A percentile compares a stretch with the other conserved stretches of the same genome.
Evolutionary conservation across 2,113 vertebrate genomes (phyloP).

Genomic region (Mus spicilegus): DNA sequence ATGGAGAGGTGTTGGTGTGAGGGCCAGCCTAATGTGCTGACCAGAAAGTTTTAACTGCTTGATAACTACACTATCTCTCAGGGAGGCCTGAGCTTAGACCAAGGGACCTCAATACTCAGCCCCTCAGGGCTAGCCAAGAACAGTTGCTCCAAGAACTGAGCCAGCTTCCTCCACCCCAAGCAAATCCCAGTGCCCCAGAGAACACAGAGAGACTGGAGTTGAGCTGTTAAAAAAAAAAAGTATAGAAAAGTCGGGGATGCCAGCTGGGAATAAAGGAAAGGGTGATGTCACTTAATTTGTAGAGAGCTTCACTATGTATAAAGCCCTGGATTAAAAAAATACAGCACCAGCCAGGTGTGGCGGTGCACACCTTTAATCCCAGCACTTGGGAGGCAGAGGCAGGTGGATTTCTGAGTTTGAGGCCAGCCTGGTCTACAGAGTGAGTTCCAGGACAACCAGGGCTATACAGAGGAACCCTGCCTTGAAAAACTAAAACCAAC

Average conservation of each 20-base stretch:
- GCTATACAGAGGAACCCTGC: background rate
- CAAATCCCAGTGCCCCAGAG: background rate
- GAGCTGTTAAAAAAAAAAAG: background rate
- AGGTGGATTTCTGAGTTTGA: background rate
- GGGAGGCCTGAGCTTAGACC: background rate
- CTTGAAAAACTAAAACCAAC: background rate
- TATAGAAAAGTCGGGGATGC: background rate
- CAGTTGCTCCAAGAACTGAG: background rate
- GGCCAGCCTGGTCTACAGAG: background rate
- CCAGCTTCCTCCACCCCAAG: background rate
- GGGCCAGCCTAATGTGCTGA: background rate
- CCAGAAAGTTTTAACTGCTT: background rate
- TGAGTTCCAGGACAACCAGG: background rate
- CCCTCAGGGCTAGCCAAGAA: background rate
- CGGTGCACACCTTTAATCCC: background rate
- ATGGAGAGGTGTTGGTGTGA: background rate
- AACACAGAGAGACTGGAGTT: background rate
- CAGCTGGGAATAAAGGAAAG: background rate
- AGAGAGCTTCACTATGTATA: background rate
- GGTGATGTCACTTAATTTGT: background rate
- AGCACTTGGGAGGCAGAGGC: too few relatives aligned
- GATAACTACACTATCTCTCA: background rate
- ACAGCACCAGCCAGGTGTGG: background rate
- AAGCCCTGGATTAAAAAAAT: background rate
- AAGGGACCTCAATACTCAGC: background rate